Base-by-base conservation (phyloP, 2,797 vertebrate genomes). In the Novumbra hubbsi region DNA sequence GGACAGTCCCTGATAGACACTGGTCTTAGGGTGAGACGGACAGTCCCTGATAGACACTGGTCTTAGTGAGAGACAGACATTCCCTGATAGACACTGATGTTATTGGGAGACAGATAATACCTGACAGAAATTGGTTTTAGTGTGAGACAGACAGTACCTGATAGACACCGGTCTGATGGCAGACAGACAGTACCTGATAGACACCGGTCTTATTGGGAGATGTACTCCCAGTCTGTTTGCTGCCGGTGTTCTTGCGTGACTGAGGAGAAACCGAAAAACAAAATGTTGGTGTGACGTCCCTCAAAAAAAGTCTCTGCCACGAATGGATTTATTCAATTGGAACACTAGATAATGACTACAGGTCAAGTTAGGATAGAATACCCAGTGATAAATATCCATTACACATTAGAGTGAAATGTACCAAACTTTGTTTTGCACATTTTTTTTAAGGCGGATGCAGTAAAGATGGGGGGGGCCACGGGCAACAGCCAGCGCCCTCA, bases 41-140 rank as follows among this genome's bases (percentile, higher is more conserved):
- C 41, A 45, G 41, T 2, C 6, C 34, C 0, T 15, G 24, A 16
- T 28, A 38, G 34, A 38, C 3, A 38, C 34, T 38, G 34, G 34
- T 38, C 34, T 38, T 8, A 38, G 34, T 38, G 34, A 38, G 3
- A 38, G 34, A 38, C 34, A 38, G 34, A 38, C 12, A 49, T 60
- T 76, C 83, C 83, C 78, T 83, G 78, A 55, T 78, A 69, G 69
- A 84, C 75, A 81, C 73, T 73, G 75, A 27, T 74, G 38, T 74
- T 71, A 70, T 71, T 73, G 73, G 80, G 76, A 84, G 80, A 75
- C n/a, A 21, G 52, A 24, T n/a, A 57, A n/a, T 57, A 57, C 55
- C 0, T 17, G 27, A 17, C 16, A 45, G 41, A 45, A 45, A 45
- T 12, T 45, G 41, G 6, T 14, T 12, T 45, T 1, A 45, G 8